Evolutionary conservation across 1,140 invertebrate species (phyloP).

Genomic region (Aricia agestis): DNA sequence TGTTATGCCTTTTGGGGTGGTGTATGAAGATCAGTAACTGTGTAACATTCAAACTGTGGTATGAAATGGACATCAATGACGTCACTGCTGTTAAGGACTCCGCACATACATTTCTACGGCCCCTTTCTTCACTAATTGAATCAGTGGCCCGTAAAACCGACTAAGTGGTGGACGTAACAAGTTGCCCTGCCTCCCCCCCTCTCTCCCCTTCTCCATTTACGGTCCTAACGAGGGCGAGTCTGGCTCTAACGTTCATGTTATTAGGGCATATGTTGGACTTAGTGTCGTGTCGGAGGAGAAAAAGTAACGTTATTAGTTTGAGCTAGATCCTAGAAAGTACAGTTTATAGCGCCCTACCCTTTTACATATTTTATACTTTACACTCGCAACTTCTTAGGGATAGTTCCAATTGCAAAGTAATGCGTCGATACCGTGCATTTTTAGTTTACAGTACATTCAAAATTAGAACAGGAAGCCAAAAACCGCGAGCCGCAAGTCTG

Average conservation of each 20-base stretch:
- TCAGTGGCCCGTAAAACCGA: neutral
- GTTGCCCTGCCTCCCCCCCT: neutral
- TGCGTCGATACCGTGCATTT: no score
- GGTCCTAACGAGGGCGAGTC: neutral
- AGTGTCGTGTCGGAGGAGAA: neutral
- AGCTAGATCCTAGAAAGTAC: neutral
- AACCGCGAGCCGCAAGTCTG: no score
- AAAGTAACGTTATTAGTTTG: neutral
- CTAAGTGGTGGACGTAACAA: neutral
- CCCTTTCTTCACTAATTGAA: neutral
- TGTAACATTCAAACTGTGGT: no score
- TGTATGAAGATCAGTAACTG: no score
- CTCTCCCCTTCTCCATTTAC: neutral
- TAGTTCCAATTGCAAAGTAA: no score
- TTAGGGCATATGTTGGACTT: neutral
- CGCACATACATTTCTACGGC: neutral
- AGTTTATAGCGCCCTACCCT: no score
- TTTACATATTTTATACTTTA: no score
- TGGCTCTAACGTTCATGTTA: neutral
- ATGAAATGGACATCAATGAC: neutral
- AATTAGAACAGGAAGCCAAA: no score
- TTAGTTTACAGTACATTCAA: no score
- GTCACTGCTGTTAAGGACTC: neutral
- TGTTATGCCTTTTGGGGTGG: no score
- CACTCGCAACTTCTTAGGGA: no score